phyloP scores from a whole-genome alignment of 2,888 invertebrate species.

The Schrankia costaestrigalis region DNA sequence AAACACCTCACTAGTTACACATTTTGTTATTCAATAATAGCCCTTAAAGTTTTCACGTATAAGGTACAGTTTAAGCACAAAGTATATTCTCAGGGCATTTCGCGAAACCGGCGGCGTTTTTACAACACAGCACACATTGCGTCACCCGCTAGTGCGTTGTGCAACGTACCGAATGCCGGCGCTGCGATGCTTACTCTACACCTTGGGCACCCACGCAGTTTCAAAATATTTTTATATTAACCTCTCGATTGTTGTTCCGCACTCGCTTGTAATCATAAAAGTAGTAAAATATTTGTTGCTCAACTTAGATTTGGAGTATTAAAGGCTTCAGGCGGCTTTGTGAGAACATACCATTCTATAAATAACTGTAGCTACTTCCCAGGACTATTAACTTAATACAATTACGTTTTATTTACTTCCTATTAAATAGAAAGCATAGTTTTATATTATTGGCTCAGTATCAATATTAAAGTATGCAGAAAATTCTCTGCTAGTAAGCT shows the following conservation, averaged over 20 bases:
- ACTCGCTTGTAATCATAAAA: no score
- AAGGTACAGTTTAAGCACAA: conserved; percentile 6
- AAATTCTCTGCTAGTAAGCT: no score
- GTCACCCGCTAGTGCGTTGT: conserved; percentile 28
- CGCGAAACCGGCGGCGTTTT: conserved; percentile 23
- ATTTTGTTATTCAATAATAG: background rate
- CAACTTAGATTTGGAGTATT: no score
- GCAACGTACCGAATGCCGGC: conserved; percentile 29
- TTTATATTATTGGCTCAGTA: no score
- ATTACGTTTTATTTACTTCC: no score
- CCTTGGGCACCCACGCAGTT: conserved; percentile 40
- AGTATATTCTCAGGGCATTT: conserved; percentile 9
- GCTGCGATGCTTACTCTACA: conserved; percentile 31
- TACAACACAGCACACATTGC: conserved; percentile 36
- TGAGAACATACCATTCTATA: no score
- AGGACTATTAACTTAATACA: no score
- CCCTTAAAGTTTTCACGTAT: conserved; percentile 4
- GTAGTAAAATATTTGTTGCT: no score
- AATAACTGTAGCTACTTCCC: no score
- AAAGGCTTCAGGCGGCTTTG: no score
- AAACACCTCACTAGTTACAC: background rate
- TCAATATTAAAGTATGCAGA: no score
- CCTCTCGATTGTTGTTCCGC: conserved; percentile 32
- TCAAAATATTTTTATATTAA: conserved; percentile 32
- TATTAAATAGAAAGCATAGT: no score